A percentile compares a stretch with the other conserved stretches of the same genome.
These are phyloP conservation scores for Oscheius onirici DNA, from an alignment of 2,888 invertebrate genomes.

Conservation along the genomic window DNA sequence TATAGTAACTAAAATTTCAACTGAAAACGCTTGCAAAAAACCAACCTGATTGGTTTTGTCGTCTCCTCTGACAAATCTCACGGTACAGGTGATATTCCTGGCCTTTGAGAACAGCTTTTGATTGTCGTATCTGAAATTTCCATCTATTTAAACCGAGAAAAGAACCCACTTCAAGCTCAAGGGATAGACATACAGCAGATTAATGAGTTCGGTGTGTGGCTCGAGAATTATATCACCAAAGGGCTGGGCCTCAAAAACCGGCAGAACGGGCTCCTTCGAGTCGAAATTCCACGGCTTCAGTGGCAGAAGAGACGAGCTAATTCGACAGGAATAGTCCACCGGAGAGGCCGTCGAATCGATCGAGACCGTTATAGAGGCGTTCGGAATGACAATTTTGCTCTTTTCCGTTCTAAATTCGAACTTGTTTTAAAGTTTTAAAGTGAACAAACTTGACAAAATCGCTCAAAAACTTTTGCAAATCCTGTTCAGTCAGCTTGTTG, in stretches of 20 bases:
- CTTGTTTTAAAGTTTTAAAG: too few relatives aligned
- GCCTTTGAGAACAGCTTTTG: slow-evolving; percentile 76
- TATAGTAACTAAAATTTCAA: too few relatives aligned
- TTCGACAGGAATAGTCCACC: slow-evolving; percentile 74
- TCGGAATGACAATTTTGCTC: slow-evolving; percentile 49
- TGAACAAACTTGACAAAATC: slow-evolving; percentile 54
- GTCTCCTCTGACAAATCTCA: slow-evolving; percentile 81
- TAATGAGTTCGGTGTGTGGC: slow-evolving; percentile 84
- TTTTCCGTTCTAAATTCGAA: slow-evolving; percentile 52
- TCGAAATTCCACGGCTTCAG: slow-evolving; percentile 73
- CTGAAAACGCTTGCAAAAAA: slow-evolving; percentile 52
- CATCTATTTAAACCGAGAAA: background rate
- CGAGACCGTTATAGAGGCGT: slow-evolving; percentile 40
- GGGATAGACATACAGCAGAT: slow-evolving; percentile 93
- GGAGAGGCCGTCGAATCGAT: slow-evolving; percentile 41
- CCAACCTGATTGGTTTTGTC: slow-evolving; percentile 77
- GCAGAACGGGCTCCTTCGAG: slow-evolving; percentile 62
- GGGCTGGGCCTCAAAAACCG: slow-evolving; percentile 86
- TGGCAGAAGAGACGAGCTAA: slow-evolving; percentile 85
- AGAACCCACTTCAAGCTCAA: slow-evolving; percentile 72
- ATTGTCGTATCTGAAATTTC: slow-evolving; percentile 53
- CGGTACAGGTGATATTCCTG: slow-evolving; percentile 89
- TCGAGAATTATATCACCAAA: slow-evolving; percentile 78
- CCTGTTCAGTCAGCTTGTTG: slow-evolving; percentile 57
- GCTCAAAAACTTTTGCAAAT: slow-evolving; percentile 60